A percentile compares a stretch with the other conserved stretches of the same genome.
Conservation (phyloP, 2,113 vertebrate species). For the Bambusicola thoracicus region DNA sequence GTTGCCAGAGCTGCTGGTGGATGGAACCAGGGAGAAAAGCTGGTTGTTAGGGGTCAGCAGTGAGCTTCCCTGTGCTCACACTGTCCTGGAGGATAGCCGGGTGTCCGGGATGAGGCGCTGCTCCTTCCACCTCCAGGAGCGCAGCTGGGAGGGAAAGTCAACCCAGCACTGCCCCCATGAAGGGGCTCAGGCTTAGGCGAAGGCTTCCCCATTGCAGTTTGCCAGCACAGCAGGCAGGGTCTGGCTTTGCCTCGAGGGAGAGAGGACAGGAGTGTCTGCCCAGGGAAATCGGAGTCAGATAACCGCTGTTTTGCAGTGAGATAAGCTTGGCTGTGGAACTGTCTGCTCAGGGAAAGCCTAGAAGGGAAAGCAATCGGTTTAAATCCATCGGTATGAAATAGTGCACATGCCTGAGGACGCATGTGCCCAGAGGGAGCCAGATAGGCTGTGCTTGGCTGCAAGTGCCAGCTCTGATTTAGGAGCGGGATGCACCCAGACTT, state of each 20-base stretch:
- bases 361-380: neutral
- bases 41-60: neutral
- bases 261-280: neutral
- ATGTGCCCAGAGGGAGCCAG: neutral
- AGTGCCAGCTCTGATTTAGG: neutral
- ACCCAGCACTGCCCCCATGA: accelerated
- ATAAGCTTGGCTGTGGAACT: neutral
- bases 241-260: accelerated
- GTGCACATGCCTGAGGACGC: neutral
- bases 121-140: neutral
- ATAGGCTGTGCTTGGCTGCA: neutral
- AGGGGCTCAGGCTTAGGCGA: neutral
- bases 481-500: neutral
- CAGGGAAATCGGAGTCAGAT: neutral
- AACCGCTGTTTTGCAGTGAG: neutral
- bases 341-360: neutral
- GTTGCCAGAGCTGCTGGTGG: neutral
- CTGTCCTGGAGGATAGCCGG: too few relatives aligned
- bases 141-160: neutral
- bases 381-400: neutral
- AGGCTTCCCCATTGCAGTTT: neutral
- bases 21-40: neutral
- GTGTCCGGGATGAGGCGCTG: accelerated
- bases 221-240: neutral
- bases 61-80: accelerated